A percentile compares a stretch with the other conserved stretches of the same genome.
Evolutionary conservation across 2,888 invertebrate species (phyloP).

Genomic region (Amphipyra berbera): DNA sequence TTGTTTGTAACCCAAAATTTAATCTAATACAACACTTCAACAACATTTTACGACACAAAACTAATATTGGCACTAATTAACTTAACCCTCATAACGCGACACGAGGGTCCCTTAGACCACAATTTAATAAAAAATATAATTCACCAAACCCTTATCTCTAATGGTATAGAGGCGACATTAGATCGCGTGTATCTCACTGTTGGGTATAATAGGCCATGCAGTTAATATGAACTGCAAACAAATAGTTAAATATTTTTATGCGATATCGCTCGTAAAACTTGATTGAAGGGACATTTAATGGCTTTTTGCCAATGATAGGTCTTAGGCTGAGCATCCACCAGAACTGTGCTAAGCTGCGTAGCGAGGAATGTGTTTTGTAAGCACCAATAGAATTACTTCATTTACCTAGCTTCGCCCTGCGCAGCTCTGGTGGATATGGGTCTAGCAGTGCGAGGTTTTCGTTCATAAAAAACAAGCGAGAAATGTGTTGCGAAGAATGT

Average conservation of each 20-base stretch:
- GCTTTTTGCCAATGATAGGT: conserved; percentile 69
- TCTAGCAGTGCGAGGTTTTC: too few relatives aligned
- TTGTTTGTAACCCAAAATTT: background rate
- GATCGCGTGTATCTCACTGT: conserved; percentile 47
- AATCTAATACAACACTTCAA: conserved; percentile 27
- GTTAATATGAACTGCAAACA: conserved; percentile 88
- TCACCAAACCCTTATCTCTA: conserved; percentile 46
- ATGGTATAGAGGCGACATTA: conserved; percentile 59
- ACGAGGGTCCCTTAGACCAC: conserved; percentile 51
- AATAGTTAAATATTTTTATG: conserved; percentile 89
- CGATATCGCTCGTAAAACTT: conserved; percentile 85
- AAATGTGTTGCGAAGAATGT: too few relatives aligned
- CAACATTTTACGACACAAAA: conserved; percentile 62
- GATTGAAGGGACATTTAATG: conserved; percentile 85
- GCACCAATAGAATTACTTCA: too few relatives aligned
- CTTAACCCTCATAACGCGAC: conserved; percentile 63
- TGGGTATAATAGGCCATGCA: conserved; percentile 61
- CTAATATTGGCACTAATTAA: conserved; percentile 79
- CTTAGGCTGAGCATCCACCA: too few relatives aligned
- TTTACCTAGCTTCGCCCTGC: too few relatives aligned
- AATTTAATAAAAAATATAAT: conserved; percentile 36
- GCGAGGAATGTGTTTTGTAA: too few relatives aligned
- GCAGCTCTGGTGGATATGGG: too few relatives aligned
- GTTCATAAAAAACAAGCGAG: too few relatives aligned
- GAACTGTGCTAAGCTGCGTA: too few relatives aligned